Conservation (phyloP, 1,140 invertebrate species). For the Danaus melanippus region DNA sequence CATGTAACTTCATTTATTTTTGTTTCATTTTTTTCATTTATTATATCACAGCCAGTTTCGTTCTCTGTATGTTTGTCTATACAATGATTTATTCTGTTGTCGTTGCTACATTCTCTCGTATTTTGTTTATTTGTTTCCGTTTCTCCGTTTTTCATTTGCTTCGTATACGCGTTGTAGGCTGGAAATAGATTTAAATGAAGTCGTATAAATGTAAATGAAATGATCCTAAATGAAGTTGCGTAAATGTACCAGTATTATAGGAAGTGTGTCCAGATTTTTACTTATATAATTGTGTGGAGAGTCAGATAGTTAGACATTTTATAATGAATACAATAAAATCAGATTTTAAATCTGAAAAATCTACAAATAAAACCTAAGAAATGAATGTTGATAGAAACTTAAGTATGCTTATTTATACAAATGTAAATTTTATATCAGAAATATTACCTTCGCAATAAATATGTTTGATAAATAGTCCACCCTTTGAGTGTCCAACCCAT, state of each 20-base stretch:
- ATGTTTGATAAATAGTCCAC: conserved; percentile 81
- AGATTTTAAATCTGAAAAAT: too few relatives aligned
- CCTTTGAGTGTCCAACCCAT: conserved; percentile 82
- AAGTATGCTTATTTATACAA: neutral
- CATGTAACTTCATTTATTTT: too few relatives aligned
- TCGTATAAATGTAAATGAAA: too few relatives aligned
- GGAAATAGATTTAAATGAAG: conserved; percentile 17
- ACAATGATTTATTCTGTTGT: conserved; percentile 21
- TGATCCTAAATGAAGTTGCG: too few relatives aligned
- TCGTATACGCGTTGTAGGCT: conserved; percentile 44
- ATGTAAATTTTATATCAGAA: conserved; percentile 1
- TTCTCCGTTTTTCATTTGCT: conserved; percentile 13
- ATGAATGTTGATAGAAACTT: too few relatives aligned
- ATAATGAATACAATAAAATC: too few relatives aligned
- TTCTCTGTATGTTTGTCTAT: conserved; percentile 15
- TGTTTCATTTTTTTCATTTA: neutral
- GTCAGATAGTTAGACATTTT: too few relatives aligned
- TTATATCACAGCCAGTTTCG: conserved; percentile 12
- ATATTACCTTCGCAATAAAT: conserved; percentile 74
- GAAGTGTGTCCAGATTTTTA: too few relatives aligned
- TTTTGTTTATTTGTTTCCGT: conserved; percentile 13
- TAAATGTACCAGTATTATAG: too few relatives aligned
- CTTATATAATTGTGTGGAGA: too few relatives aligned
- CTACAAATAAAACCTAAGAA: too few relatives aligned
- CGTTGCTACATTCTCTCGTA: conserved; percentile 15